Evolutionary conservation across 2,888 invertebrate species (phyloP), one percentile per base, ranked within the genome.

Genomic region (Apotomis capreana): DNA sequence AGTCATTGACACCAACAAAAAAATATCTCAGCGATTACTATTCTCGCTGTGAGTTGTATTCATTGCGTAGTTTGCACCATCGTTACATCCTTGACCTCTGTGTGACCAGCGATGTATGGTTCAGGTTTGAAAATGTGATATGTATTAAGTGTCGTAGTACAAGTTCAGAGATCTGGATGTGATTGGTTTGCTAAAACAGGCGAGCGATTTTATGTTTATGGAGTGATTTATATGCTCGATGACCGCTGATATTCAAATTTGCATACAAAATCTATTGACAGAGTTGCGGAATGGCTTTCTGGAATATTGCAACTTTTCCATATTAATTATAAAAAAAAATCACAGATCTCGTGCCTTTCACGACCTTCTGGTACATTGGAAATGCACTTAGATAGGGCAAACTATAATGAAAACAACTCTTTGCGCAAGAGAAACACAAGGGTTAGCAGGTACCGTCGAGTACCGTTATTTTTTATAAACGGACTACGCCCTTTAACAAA

Each of bases 171-270:
- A 68, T 72, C 62, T 72, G 37, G 57, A 72, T 72, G 68, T 72
- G 68, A 72, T 72, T 63, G 72, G 62, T 51, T 63, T 26, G 46
- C 58, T 68, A 62, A 62, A 62, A 68, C n/a, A 13, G 59, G 59
- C 36, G 57, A 52, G 44, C 60, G 54, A 13, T 60, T 67, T 72
- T n/a, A 68, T 72, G 58, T 37, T 58, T 59, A 59, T 63, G 26
- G 44, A 72, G 68, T 54, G 68, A 68, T 72, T 72, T 68, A 68
- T 72, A 68, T 72, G 68, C 58, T 51, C 46, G 37, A 72, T 62
- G 63, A 36, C 13, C 13, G 46, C 52, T 46, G 67, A 44, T 63
- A 68, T 59, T 63, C 51, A 67, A 62, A 68, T 72, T 72, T 63
- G 68, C 68, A 58, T 68, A 52, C 4, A n/a, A 40, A 36, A 44